A percentile compares a stretch with the other conserved stretches of the same genome.
phyloP scores from a whole-genome alignment of 2,797 vertebrate species.

The Chelidonichthys spinosus region DNA sequence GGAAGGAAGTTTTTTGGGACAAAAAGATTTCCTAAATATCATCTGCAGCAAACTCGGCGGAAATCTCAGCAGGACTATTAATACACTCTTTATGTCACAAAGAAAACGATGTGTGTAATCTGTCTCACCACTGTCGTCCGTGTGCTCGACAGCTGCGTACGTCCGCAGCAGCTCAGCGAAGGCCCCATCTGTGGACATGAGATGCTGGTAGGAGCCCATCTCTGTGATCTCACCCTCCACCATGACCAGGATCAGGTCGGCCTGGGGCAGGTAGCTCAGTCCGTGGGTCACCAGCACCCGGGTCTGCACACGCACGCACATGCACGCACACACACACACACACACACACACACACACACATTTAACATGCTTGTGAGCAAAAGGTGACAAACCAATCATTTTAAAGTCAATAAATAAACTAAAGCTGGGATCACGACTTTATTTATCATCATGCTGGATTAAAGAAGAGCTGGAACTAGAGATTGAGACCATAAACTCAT shows the following conservation, averaged over 20 bases:
- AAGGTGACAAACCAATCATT: neutral
- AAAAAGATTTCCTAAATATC: neutral
- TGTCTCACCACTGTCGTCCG: conserved; percentile 76
- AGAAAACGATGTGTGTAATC: too few relatives aligned
- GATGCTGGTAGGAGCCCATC: conserved; percentile 92
- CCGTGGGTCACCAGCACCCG: conserved; percentile 92
- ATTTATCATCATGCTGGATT: too few relatives aligned
- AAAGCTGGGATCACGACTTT: too few relatives aligned
- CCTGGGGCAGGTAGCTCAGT: conserved; percentile 90
- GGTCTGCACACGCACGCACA: conserved; percentile 77
- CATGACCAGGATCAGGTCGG: conserved; percentile 92
- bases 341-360: too few relatives aligned
- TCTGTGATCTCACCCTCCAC: conserved; percentile 92
- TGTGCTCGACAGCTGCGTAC: conserved; percentile 86
- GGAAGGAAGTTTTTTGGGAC: neutral
- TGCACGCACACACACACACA: too few relatives aligned
- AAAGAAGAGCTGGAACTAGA: too few relatives aligned
- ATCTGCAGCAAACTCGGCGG: neutral
- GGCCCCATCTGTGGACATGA: conserved; percentile 88
- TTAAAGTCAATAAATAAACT: neutral
- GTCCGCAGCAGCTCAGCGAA: conserved; percentile 92
- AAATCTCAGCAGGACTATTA: too few relatives aligned
- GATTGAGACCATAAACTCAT: too few relatives aligned
- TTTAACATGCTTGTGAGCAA: too few relatives aligned
- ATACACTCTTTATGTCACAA: too few relatives aligned